Evolutionary conservation across 2,113 vertebrate species (phyloP), one percentile per base, ranked within the genome.

Genomic region (Onychorhynchus coronatus): DNA sequence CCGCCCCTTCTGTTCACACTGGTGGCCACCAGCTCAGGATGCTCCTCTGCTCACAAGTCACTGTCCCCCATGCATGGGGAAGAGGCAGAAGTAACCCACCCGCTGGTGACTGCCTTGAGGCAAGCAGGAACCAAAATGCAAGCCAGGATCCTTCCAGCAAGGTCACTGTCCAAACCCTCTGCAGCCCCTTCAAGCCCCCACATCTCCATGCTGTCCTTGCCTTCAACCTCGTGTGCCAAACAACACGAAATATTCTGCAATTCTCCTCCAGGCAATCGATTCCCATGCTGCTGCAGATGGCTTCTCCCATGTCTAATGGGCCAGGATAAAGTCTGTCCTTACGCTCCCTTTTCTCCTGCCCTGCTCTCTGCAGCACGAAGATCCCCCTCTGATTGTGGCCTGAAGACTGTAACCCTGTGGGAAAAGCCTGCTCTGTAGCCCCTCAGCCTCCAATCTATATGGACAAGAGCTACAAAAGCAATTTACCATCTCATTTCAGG

Each of bases 41-140:
- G 39, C 68, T 92, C 56, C 68, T 85, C 71, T 78, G 72, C 67
- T 94, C 79, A 49, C 27, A 50, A 58, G 49, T 44, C 61, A 41
- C 33, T 16, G 62, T 30, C 9, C 7, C 27, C 25, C 37, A 30
- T 0, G 3, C 12, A 61, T 0, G 1, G 33, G 67, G n/a, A 83
- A 70, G 22, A 2, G 2, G 49, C n/a, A 87, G 44, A n/a, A 75
- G 19, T 35, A 73, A 58, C 8, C 15, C 42, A 41, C 11, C 18
- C 75, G 75, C 18, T 2, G 1, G 47, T 30, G 65, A 85, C 41
- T 28, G 22, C 65, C 67, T 19, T 17, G 27, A 74, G 59, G 59
- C 59, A 79, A 89, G 33, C 2, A 8, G 61, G 56, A 88, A 46
- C 62, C 71, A 46, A 80, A 88, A 53, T 1, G 13, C 56, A 76